Evolutionary conservation across 2,113 vertebrate species (phyloP).

Genomic region (Chaetodon auriga): DNA sequence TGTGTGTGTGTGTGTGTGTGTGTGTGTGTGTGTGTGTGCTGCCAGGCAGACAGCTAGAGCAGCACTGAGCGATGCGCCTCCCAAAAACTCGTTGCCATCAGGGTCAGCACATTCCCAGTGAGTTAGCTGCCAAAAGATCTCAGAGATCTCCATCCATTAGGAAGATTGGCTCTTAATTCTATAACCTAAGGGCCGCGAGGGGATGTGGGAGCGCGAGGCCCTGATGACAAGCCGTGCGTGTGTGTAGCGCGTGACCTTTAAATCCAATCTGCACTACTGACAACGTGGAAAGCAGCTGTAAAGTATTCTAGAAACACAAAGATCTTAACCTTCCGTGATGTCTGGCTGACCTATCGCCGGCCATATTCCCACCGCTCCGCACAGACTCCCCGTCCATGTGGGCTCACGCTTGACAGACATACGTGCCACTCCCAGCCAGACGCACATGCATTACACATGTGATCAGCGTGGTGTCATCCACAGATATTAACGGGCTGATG

Average conservation of each 20-base stretch:
- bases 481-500: slow-evolving; percentile 1
- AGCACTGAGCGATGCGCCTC: slow-evolving; percentile 36
- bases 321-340: slow-evolving; percentile 27
- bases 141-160: slow-evolving; percentile 71
- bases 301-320: slow-evolving; percentile 41
- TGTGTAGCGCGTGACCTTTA: slow-evolving; percentile 67
- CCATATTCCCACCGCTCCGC: slow-evolving; percentile 18
- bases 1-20: too few species aligned
- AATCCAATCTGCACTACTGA: slow-evolving; percentile 71
- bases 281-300: slow-evolving; percentile 56
- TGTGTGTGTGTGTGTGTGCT: too few species aligned
- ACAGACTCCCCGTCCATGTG: slow-evolving; percentile 11
- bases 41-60: slow-evolving; percentile 23
- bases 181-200: slow-evolving; percentile 38
- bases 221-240: slow-evolving; percentile 47
- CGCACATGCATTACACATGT: slow-evolving; percentile 28
- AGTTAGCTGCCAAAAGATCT: slow-evolving; percentile 59
- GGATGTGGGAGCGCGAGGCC: slow-evolving; percentile 38
- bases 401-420: slow-evolving; percentile 24
- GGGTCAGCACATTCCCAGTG: slow-evolving; percentile 67
- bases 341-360: slow-evolving; percentile 13
- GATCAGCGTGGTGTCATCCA: slow-evolving; percentile 8
- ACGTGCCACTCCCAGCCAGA: slow-evolving; percentile 70
- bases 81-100: slow-evolving; percentile 37
- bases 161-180: slow-evolving; percentile 75